These are phyloP conservation scores for Andrena haemorrhoa DNA, from an alignment of 2,888 invertebrate species.

Conservation along the genomic window DNA sequence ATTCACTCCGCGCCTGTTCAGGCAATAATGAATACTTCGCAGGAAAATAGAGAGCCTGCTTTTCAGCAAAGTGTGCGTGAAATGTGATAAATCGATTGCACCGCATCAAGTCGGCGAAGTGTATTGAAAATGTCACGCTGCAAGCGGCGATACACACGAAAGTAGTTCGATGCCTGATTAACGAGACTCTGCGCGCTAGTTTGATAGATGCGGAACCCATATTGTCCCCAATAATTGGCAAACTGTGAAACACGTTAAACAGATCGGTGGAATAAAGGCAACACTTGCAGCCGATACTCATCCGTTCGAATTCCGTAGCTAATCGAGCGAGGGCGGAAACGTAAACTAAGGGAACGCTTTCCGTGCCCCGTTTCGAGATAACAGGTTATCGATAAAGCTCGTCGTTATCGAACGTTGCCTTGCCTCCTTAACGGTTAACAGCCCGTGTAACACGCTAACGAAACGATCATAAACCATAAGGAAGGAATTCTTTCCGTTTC, in stretches of 20 bases:
- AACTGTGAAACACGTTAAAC: not conserved
- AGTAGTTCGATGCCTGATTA: not conserved
- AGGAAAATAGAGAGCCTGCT: no score
- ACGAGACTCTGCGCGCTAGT: not conserved
- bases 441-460: slow-evolving; percentile 40
- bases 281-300: not conserved
- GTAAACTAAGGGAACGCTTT: slow-evolving; percentile 34
- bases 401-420: slow-evolving; percentile 39
- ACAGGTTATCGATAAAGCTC: slow-evolving; percentile 57
- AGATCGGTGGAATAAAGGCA: not conserved
- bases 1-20: no score
- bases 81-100: no score
- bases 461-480: slow-evolving; percentile 36
- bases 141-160: not conserved
- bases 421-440: slow-evolving; percentile 36
- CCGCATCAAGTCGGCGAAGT: no score
- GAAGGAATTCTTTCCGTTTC: slow-evolving; percentile 19
- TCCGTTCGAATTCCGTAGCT: slow-evolving; percentile 7
- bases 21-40: no score
- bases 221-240: not conserved
- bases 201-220: not conserved
- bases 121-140: no score
- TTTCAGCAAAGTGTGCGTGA: no score
- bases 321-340: slow-evolving; percentile 51
- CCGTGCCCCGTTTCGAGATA: slow-evolving; percentile 38